Conservation (phyloP, 2,113 vertebrate species). For the Gobiocypris rarus region DNA sequence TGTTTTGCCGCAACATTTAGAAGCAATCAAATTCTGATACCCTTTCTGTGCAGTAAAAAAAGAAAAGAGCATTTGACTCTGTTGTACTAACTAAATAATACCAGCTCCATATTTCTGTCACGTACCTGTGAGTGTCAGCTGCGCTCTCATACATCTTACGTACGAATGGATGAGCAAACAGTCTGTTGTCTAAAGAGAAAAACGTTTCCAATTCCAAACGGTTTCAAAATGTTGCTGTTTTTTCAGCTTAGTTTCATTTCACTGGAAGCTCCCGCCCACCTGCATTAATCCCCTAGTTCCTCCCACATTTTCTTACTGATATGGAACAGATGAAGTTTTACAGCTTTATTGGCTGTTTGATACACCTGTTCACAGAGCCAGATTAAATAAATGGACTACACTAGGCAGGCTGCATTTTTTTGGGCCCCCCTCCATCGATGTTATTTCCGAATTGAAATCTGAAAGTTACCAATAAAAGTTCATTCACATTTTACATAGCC, state of each 20-base stretch:
- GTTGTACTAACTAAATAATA: too few species aligned
- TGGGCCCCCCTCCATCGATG: too few species aligned
- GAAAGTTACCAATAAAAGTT: too few species aligned
- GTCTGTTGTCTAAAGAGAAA: background rate
- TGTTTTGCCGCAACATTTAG: too few species aligned
- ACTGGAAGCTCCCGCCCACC: background rate
- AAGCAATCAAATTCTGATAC: background rate
- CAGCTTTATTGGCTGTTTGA: background rate
- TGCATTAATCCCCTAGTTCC: background rate
- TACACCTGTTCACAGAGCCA: background rate
- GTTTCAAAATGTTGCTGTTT: background rate
- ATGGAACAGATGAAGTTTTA: background rate
- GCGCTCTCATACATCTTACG: background rate
- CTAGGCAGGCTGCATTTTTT: too few species aligned
- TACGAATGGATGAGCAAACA: background rate
- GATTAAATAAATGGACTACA: too few species aligned
- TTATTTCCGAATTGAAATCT: too few species aligned
- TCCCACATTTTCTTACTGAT: background rate
- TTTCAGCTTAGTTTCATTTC: background rate
- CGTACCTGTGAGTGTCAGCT: background rate
- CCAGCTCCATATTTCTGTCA: background rate
- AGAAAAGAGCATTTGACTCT: background rate
- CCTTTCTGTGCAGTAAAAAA: background rate
- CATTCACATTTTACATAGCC: too few species aligned
- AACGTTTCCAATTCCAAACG: too few species aligned